Base-by-base conservation (phyloP, 2,888 invertebrate species). In the Drosophila longiperda region DNA sequence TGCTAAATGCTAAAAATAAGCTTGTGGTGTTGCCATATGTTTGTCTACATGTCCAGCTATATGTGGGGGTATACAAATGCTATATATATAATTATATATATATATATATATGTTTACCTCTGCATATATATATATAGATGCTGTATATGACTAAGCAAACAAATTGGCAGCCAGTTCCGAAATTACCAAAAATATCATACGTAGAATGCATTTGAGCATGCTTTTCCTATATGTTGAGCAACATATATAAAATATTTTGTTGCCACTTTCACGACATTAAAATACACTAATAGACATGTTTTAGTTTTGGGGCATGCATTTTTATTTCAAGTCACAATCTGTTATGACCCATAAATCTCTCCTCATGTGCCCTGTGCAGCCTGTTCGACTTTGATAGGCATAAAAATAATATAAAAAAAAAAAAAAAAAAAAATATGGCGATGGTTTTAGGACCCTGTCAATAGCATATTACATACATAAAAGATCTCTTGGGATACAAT, bases 1-100 rank as follows among this genome's bases (percentile, higher is more conserved):
- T 78, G 83, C 83, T 83, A 55, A 45, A 57, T 78, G 83, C 83
- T 83, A 88, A 86, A 83, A 86, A 83, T 83, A 83, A 53, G 58
- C 66, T 61, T 32, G 45, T 49, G 65, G 66, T 40, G 62, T 54
- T 79, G 75, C 82, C 80, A 75, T 68, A 80, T 78, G 82, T 29
- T 29, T 80, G 78, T 66, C 73, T 76, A 62, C 68, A 54, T 55
- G 68, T 76, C 73, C 76, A 80, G 65, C 64, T 57, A 57, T 33
- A 72, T 65, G 60, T 32, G 65, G 54, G 66, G 71, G 63, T 57
- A 65, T 17, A 59, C 20, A 49, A 42, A 65, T 53, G 53, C 52
- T 50, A 23, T 3, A 57, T 50, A 63, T 48, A 26, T 20, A 52
- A n/a, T n/a, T 9, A 32, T 36, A 34, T 26, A 36, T 64, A 69